Conservation (phyloP, 2,888 invertebrate genomes). For the Tricholauxania praeusta region DNA sequence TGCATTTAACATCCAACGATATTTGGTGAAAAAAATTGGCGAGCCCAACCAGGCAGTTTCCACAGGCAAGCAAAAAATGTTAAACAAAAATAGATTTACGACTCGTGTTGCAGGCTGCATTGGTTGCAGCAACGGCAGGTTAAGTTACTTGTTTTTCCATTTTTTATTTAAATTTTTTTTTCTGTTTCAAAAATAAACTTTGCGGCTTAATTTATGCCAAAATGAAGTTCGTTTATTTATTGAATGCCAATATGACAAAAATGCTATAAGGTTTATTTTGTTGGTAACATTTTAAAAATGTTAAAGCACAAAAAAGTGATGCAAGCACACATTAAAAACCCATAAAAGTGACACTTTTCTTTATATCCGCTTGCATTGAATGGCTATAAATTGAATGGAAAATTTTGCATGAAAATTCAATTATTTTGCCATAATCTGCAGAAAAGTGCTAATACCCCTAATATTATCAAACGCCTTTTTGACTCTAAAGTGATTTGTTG, state of each 20-base stretch:
- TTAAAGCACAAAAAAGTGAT: no score
- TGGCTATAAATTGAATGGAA: no score
- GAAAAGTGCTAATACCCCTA: background rate
- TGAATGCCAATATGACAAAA: background rate
- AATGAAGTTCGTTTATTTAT: conserved; percentile 37
- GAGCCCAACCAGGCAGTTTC: no score
- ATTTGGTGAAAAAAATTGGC: background rate
- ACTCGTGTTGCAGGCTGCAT: background rate
- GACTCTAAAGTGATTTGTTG: no score
- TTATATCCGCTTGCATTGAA: no score
- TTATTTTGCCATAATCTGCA: conserved; percentile 23
- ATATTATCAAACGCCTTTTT: conserved; percentile 1
- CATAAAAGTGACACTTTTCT: no score
- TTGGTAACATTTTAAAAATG: no score
- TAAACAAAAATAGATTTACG: conserved; percentile 1
- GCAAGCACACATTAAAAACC: no score
- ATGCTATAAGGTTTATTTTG: no score
- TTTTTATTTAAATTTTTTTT: conserved; percentile 40
- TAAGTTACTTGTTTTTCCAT: background rate
- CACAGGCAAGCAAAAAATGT: no score
- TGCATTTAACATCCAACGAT: background rate
- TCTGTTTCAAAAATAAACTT: conserved; percentile 57
- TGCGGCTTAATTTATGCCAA: conserved; percentile 57
- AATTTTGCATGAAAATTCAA: background rate
- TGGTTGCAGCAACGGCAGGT: background rate